A percentile compares a stretch with the other conserved stretches of the same genome.
These are phyloP conservation scores for Tortrix viridana DNA, from an alignment of 2,888 invertebrate species.

Conservation along the genomic window DNA sequence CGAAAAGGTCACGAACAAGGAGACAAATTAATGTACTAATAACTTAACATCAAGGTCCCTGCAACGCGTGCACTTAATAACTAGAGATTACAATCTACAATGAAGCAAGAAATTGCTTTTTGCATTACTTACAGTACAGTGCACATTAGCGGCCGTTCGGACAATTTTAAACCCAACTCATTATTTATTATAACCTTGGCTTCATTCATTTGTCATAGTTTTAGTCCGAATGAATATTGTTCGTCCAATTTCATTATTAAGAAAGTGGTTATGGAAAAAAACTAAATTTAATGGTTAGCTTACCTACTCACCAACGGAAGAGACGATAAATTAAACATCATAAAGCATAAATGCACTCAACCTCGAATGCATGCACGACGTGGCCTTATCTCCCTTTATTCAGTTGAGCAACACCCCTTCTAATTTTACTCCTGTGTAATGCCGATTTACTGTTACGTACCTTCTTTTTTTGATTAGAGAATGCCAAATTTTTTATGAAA, in stretches of 20 bases:
- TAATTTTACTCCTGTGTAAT: constrained; percentile 49
- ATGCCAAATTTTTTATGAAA: background rate
- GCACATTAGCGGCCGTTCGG: constrained; percentile 1
- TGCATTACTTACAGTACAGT: constrained; percentile 18
- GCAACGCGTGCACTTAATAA: constrained; percentile 41
- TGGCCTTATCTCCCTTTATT: constrained; percentile 47
- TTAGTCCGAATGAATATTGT: background rate
- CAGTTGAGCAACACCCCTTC: constrained; percentile 59
- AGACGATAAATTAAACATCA: constrained; percentile 44
- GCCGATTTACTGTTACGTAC: background rate
- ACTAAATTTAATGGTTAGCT: background rate
- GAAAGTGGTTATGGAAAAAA: background rate
- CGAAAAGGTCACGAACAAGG: constrained; percentile 26
- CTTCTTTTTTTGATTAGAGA: background rate
- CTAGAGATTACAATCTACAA: constrained; percentile 39
- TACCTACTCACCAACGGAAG: constrained; percentile 22
- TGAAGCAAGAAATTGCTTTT: constrained; percentile 27
- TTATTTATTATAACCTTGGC: constrained; percentile 1
- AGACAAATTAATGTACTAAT: constrained; percentile 24
- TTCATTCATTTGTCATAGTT: background rate
- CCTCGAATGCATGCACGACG: constrained; percentile 56
- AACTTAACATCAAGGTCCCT: constrained; percentile 39
- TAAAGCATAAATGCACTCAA: constrained; percentile 51
- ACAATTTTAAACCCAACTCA: background rate
- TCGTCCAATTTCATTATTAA: background rate